Evolutionary conservation across 2,113 vertebrate genomes (phyloP), one percentile per base, ranked within the genome.

Genomic region (Nasalis larvatus): DNA sequence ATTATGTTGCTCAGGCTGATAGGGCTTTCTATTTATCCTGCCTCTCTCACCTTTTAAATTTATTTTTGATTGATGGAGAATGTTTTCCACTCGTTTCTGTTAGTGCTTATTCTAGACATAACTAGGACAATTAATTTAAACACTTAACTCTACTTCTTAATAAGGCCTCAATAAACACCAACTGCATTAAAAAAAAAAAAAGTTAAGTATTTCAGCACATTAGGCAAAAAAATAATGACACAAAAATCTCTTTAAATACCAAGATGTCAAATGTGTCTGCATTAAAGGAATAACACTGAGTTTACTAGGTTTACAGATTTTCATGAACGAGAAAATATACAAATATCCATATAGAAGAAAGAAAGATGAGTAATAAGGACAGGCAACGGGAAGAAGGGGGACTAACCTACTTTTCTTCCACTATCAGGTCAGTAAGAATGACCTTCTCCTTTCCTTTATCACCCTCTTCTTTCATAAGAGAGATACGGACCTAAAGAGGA

Each of bases 191-290:
- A 23, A 94, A 74, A 10, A 80, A 52, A 18, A 54, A 54, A 54
- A 18, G 52, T 23, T 82, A 93, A 89, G 25, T 69, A 25, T 82
- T 81, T 78, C 45, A 52, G 18, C 21, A 83, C 14, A 86, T 94
- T 47, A 92, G 49, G 68, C 77, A 80, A 74, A 82, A 91, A 71
- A 89, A 17, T 58, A 86, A 92, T 37, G 30, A 78, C 40, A 92
- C 27, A 78, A 83, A 96, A 86, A 77, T 80, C 23, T 95, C 74
- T 89, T 96, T 86, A 96, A 93, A 93, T n/a, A 69, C 25, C 56
- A 93, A 89, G 20, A 86, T 52, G 30, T 73, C 68, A 66, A 83
- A 73, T 32, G 17, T 86, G 37, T 86, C 74, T 94, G 35, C 32
- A 18, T 68, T n/a, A 35, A 35, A 68, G 66, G 66, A 68, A 18